Base-by-base conservation (phyloP, 2,113 vertebrate genomes). In the Siniperca knerii region DNA sequence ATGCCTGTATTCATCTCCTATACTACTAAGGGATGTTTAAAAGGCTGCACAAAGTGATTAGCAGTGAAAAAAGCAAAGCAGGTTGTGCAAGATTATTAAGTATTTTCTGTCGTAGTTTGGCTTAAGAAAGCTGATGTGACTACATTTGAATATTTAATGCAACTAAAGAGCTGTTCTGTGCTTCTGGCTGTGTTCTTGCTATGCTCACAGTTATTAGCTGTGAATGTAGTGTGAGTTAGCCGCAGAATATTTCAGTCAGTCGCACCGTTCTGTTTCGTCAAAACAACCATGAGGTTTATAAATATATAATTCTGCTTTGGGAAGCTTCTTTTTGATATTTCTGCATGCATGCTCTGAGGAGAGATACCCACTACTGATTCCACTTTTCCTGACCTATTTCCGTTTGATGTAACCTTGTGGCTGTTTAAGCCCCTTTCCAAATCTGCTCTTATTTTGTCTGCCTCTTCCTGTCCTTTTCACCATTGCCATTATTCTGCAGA, bases 81-180 rank as follows among this genome's bases (percentile, higher is more conserved):
- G 54, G 46, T 50, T 57, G 18, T 60, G 52, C 1, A 20, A 25
- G 18, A 37, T 42, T 52, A 13, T 76, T 8, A 46, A 25, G 2
- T 77, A 20, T 33, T 73, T 86, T 64, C 37, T 23, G 42, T 55
- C 12, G 6, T 48, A 23, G 8, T 9, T 48, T 75, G 84, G 62
- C 66, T 80, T 44, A 62, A 13, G 65, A 35, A 58, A 60, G 75
- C 79, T 70, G 48, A 76, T 61, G 44, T 6, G 52, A 87, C 79
- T 75, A 66, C 83, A 72, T 85, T 76, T 86, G 55, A 91, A 88
- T 88, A 88, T 90, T 88, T 80, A 82, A 87, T 88, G 77, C 44
- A 82, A 79, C 88, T 85, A 84, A 85, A 89, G 78, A 46, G 62
- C 75, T 80, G 21, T 40, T 80, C 69, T 33, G 33, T 50, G 82